These are phyloP conservation scores for Bolinopsis microptera DNA, from an alignment of 37 sponge, comb jelly and placozoan genomes.

Conservation along the genomic window DNA sequence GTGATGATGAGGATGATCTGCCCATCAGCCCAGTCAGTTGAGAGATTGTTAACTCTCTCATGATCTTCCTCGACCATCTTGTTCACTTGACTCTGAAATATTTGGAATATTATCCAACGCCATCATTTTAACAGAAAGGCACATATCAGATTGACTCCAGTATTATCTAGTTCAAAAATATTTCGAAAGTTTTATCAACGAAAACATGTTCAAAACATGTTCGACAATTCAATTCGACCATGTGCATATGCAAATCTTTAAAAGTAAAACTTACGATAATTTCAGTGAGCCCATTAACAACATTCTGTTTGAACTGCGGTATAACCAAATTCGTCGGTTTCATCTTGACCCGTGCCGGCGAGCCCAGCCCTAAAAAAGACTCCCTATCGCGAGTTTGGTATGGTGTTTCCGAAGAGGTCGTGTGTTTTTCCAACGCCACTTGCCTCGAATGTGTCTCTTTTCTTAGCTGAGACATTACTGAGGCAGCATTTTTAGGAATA, in stretches of 20 bases:
- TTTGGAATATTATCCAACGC: background rate
- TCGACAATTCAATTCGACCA: too few species aligned
- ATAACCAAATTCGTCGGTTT: background rate
- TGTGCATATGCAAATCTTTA: too few species aligned
- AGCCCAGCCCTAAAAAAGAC: constrained; percentile 52
- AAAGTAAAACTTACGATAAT: constrained; percentile 51
- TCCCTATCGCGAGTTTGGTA: background rate
- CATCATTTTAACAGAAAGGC: too few species aligned
- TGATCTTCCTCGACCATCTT: constrained; percentile 23
- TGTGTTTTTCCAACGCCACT: background rate
- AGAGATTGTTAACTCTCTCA: constrained; percentile 18
- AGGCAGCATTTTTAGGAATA: background rate
- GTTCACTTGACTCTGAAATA: constrained; percentile 57
- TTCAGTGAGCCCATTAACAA: constrained; percentile 39
- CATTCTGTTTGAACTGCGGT: constrained; percentile 53
- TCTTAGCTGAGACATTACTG: constrained; percentile 36
- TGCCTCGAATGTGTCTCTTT: background rate
- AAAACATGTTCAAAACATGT: too few species aligned
- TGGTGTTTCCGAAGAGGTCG: background rate
- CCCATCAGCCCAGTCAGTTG: constrained; percentile 44
- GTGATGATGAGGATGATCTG: background rate
- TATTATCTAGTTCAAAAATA: too few species aligned
- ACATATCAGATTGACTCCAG: too few species aligned
- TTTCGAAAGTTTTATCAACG: too few species aligned
- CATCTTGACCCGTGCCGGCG: constrained; percentile 43